Evolutionary conservation across 2,113 vertebrate genomes (phyloP).

Genomic region (Pardalotus punctatus): DNA sequence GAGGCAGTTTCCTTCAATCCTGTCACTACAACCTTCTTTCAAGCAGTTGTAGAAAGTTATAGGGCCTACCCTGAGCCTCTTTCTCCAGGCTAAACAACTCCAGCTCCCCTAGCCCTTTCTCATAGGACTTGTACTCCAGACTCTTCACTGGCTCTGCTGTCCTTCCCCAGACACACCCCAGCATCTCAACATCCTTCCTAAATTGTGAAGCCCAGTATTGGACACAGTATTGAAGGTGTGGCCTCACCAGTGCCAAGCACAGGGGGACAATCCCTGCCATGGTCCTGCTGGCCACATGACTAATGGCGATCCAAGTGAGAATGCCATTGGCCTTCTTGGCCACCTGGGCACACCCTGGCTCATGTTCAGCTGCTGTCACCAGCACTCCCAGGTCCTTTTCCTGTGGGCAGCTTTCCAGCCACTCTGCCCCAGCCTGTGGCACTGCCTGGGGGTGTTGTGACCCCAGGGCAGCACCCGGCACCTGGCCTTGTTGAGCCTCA

Average conservation of each 20-base stretch:
- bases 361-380: fast-evolving
- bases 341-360: background rate
- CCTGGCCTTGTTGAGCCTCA: background rate
- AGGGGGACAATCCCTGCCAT: background rate
- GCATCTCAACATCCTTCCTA: background rate
- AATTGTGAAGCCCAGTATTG: background rate
- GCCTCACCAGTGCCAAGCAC: fast-evolving
- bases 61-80: background rate
- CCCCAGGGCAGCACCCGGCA: fast-evolving
- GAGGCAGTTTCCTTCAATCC: background rate
- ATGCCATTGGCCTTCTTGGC: background rate
- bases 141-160: fast-evolving
- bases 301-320: background rate
- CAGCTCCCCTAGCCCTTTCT: background rate
- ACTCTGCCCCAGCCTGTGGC: background rate
- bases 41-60: background rate
- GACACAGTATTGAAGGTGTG: fast-evolving
- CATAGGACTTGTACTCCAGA: fast-evolving
- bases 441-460: background rate
- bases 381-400: background rate
- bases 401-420: background rate
- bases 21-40: background rate
- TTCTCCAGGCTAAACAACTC: background rate
- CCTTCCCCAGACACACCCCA: background rate
- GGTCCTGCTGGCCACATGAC: background rate